Percentiles rank a stretch among this genome's conserved stretches.
Evolutionary conservation across 2,113 vertebrate genomes (phyloP).

Genomic region (Eupsittula cactorum): DNA sequence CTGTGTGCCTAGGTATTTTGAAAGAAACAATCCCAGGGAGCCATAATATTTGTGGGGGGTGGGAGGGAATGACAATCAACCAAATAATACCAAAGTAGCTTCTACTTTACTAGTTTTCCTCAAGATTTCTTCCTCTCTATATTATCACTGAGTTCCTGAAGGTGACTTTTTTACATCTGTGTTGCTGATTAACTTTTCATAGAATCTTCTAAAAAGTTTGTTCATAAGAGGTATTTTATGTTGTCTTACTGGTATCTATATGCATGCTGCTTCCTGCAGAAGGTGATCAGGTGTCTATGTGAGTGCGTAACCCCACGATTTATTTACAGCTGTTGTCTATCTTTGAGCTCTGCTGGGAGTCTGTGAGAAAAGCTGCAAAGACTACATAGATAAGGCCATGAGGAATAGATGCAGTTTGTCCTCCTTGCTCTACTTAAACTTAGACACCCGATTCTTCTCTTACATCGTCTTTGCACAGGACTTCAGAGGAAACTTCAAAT

Average conservation of each 20-base stretch:
- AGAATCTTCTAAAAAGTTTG: background rate
- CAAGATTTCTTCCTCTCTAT: background rate
- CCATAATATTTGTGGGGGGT: accelerated
- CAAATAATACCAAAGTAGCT: background rate
- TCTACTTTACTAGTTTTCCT: background rate
- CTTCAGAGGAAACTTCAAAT: background rate
- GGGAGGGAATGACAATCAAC: background rate
- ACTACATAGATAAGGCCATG: background rate
- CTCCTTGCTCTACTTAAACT: background rate
- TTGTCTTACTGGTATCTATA: background rate
- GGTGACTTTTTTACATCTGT: background rate
- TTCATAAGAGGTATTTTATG: background rate
- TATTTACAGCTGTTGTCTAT: background rate
- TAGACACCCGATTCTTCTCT: background rate
- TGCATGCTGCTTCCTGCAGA: background rate
- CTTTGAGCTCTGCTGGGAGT: background rate
- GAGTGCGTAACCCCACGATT: background rate
- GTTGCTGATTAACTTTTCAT: background rate
- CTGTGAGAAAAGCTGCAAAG: background rate
- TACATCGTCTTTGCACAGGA: background rate
- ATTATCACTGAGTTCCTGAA: background rate
- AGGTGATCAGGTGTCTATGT: background rate
- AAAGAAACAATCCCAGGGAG: background rate
- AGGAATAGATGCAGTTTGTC: background rate
- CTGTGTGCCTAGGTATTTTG: slow-evolving; percentile 23